Conservation (phyloP, 2,888 invertebrate species). For the Entomobrya multifasciata region DNA sequence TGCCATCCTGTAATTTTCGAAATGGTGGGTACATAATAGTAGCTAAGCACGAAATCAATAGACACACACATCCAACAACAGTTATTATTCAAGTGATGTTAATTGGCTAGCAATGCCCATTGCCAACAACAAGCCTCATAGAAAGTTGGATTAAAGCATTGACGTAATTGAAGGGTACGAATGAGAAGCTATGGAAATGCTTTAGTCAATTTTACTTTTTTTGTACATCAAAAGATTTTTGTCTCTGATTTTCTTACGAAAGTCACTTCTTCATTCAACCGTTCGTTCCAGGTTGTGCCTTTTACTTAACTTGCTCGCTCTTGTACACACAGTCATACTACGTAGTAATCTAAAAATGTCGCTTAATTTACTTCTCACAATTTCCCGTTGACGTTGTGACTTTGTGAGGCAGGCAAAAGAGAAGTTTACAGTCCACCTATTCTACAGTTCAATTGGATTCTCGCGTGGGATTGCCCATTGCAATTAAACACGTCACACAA, state of each 20-base stretch:
- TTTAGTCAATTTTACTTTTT: background rate
- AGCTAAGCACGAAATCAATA: constrained; percentile 16
- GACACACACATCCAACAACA: background rate
- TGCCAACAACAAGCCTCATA: background rate
- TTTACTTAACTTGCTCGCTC: background rate
- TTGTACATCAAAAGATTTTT: constrained; percentile 21
- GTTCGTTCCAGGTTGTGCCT: background rate
- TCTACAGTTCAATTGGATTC: constrained; percentile 75
- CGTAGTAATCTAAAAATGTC: constrained; percentile 19
- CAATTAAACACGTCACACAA: constrained; percentile 76
- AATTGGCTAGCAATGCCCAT: constrained; percentile 22
- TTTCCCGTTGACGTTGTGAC: constrained; percentile 34
- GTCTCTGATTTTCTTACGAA: background rate
- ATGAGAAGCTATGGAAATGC: constrained; percentile 9
- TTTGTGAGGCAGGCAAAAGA: background rate
- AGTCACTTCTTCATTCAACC: background rate
- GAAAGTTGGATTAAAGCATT: background rate
- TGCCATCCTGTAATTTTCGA: constrained; percentile 31
- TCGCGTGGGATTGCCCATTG: constrained; percentile 76
- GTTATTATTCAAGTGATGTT: constrained; percentile 13
- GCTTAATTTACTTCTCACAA: constrained; percentile 50
- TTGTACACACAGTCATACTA: too few species aligned
- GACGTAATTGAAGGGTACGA: background rate
- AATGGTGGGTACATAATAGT: constrained; percentile 12
- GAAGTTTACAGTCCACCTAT: constrained; percentile 6